These are phyloP conservation scores for Aurelia coerulea DNA, from an alignment of 30 jellyfish, hydroid and myxozoan genomes.

Conservation along the genomic window DNA sequence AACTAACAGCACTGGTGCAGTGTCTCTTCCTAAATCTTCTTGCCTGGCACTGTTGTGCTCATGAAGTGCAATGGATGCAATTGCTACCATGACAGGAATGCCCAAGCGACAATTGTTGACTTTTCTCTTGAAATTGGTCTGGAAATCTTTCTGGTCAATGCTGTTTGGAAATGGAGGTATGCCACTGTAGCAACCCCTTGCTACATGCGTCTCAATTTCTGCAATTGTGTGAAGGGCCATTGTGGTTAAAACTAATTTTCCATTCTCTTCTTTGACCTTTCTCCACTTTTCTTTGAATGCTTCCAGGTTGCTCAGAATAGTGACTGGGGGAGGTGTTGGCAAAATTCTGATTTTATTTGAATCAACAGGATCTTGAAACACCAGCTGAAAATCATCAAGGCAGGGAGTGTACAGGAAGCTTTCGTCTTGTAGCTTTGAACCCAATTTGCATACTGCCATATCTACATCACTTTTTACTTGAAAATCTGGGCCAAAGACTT, in stretches of 20 bases:
- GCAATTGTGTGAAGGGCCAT: slow-evolving; percentile 66
- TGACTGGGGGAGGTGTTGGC: slow-evolving; percentile 79
- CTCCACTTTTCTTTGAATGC: slow-evolving; percentile 84
- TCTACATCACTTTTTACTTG: slow-evolving; percentile 82
- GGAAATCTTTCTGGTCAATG: slow-evolving; percentile 78
- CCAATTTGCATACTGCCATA: slow-evolving; percentile 37
- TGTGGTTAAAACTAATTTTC: slow-evolving; percentile 65
- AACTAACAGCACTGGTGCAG: slow-evolving; percentile 79
- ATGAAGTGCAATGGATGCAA: slow-evolving; percentile 89
- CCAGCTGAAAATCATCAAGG: slow-evolving; percentile 74
- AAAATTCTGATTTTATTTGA: slow-evolving; percentile 67
- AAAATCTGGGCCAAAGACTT: slow-evolving; percentile 82
- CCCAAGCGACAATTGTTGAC: slow-evolving; percentile 92
- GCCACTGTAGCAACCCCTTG: slow-evolving; percentile 87
- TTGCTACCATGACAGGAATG: slow-evolving; percentile 90
- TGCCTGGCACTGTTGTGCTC: slow-evolving; percentile 82
- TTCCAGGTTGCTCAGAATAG: slow-evolving; percentile 67
- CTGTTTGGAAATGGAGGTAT: slow-evolving; percentile 87
- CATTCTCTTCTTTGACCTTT: slow-evolving; percentile 79
- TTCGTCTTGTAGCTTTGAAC: slow-evolving; percentile 78
- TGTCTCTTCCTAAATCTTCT: slow-evolving; percentile 72
- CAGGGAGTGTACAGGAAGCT: slow-evolving; percentile 70
- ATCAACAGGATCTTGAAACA: slow-evolving; percentile 90
- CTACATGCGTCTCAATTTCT: slow-evolving; percentile 85
- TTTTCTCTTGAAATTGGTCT: slow-evolving; percentile 67